Evolutionary conservation across 30 jellyfish, hydroid and myxozoan genomes (phyloP).

Genomic region (Rhopilema esculentum): DNA sequence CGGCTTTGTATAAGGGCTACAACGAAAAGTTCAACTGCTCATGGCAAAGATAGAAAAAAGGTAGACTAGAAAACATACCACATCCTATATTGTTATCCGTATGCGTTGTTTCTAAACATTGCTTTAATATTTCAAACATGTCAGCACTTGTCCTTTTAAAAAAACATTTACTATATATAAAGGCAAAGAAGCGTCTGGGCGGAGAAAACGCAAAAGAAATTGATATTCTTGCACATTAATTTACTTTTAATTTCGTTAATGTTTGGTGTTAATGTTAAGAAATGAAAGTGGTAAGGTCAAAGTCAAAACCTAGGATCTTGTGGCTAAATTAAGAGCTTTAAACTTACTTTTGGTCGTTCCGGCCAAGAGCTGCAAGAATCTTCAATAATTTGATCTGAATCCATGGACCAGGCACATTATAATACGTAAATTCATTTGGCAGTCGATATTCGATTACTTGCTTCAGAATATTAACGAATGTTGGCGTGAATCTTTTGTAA

Average conservation of each 20-base stretch:
- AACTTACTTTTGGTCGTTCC: conserved; percentile 73
- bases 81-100: conserved; percentile 84
- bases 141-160: conserved; percentile 71
- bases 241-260: no score
- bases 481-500: conserved; percentile 55
- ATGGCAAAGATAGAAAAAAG: background rate
- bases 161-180: background rate
- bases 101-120: conserved; percentile 70
- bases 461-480: conserved; percentile 74
- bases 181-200: no score
- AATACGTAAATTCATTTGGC: conserved; percentile 71
- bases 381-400: conserved; percentile 74
- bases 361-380: conserved; percentile 83
- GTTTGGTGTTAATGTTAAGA: background rate
- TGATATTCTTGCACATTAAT: no score
- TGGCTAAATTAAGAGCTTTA: no score
- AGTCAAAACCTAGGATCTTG: no score
- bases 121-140: conserved; percentile 76
- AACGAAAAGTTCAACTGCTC: no score
- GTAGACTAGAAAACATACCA: conserved; percentile 49
- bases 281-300: no score
- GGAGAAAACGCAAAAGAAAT: no score
- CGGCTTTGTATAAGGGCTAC: no score
- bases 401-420: conserved; percentile 96
- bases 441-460: conserved; percentile 64